Evolutionary conservation across 2,797 vertebrate genomes (phyloP).

Genomic region (Falco concolor): DNA sequence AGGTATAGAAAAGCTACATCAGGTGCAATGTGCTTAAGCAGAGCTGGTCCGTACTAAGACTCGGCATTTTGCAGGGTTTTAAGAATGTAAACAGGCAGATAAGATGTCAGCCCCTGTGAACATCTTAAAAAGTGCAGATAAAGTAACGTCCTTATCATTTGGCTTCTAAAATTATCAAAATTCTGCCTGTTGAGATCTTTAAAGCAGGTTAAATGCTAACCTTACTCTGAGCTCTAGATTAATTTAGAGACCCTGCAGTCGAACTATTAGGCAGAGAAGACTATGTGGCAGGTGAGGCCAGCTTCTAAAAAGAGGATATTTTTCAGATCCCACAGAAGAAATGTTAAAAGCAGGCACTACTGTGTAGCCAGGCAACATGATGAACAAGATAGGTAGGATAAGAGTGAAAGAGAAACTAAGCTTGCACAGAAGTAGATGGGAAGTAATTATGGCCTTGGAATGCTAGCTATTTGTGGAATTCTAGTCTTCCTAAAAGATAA

Average conservation of each 20-base stretch:
- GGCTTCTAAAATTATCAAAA: neutral
- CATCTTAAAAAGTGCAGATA: neutral
- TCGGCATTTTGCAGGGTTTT: neutral
- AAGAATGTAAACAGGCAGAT: neutral
- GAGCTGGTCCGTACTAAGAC: neutral
- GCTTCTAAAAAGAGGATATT: neutral
- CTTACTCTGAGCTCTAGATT: neutral
- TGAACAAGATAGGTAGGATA: neutral
- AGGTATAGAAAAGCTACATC: neutral
- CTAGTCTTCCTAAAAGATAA: neutral
- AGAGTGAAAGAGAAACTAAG: neutral
- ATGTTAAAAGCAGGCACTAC: neutral
- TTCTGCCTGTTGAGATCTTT: neutral
- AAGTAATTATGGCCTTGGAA: neutral
- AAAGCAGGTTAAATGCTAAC: neutral
- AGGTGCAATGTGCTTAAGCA: neutral
- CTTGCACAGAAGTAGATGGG: neutral
- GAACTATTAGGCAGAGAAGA: neutral
- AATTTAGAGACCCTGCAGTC: neutral
- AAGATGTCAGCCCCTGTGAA: neutral
- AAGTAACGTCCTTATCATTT: neutral
- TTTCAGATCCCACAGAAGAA: neutral
- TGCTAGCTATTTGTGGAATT: neutral
- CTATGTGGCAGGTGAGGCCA: neutral
- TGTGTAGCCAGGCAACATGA: neutral